Conservation (phyloP, 1,140 invertebrate species). For the Oscheius sp. region DNA sequence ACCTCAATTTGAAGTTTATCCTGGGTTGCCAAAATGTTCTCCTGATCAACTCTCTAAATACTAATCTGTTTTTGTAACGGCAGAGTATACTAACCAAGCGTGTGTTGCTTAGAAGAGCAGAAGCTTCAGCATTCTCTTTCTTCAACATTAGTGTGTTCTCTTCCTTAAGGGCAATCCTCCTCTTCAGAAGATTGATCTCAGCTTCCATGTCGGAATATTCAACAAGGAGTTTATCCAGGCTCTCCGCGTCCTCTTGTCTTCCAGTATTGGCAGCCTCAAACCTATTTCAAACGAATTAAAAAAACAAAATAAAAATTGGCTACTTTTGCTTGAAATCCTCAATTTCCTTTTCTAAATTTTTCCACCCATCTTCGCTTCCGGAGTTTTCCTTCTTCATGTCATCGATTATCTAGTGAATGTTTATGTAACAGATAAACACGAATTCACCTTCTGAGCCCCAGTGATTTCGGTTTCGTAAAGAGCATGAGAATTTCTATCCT, state of each 20-base stretch:
- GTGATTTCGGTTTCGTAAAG: slow-evolving; percentile 65
- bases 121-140: slow-evolving; percentile 42
- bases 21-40: slow-evolving; percentile 58
- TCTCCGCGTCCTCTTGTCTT: slow-evolving; percentile 41
- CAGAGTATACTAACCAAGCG: slow-evolving; percentile 34
- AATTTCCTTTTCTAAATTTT: not conserved
- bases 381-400: not conserved
- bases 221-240: slow-evolving; percentile 46
- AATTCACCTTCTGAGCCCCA: not conserved
- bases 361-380: not conserved
- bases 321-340: not conserved
- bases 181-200: slow-evolving; percentile 47
- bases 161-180: slow-evolving; percentile 47
- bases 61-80: not conserved
- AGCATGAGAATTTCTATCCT: slow-evolving; percentile 62
- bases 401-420: not conserved
- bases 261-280: slow-evolving; percentile 42
- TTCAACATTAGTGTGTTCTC: slow-evolving; percentile 46
- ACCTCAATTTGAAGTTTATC: slow-evolving; percentile 60
- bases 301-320: not conserved
- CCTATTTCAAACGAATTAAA: slow-evolving; percentile 12
- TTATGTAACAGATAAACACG: not conserved
- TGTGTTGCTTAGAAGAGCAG: slow-evolving; percentile 45
- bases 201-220: slow-evolving; percentile 47
- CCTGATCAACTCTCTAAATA: slow-evolving; percentile 49